These are phyloP conservation scores for Thoracochromis brauschi DNA, from an alignment of 2,113 vertebrate species.

Conservation along the genomic window DNA sequence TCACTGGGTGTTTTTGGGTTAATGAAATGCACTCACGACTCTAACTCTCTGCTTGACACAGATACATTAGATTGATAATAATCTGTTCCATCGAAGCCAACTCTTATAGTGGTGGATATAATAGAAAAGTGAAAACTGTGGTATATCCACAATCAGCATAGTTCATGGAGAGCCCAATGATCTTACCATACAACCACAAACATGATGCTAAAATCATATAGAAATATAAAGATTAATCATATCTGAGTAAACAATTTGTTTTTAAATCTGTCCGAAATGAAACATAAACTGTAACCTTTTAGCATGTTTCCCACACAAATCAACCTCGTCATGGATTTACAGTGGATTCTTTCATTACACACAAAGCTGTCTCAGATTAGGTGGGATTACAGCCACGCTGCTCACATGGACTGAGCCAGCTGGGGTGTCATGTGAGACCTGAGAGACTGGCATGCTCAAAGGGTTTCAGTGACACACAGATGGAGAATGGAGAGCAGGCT, in stretches of 20 bases:
- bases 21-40: not conserved
- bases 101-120: not conserved
- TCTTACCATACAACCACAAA: not conserved
- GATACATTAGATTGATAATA: not conserved
- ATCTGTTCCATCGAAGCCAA: not conserved
- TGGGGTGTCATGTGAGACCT: conserved; percentile 26
- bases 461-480: conserved; percentile 8
- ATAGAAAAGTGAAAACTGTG: not conserved
- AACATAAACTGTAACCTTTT: not conserved
- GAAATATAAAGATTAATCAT: not conserved
- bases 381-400: conserved; percentile 25
- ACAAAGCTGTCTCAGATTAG: conserved; percentile 40
- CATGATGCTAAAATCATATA: not conserved
- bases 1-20: not conserved
- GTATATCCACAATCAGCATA: not conserved
- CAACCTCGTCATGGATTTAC: not conserved
- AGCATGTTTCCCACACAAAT: not conserved
- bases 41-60: not conserved
- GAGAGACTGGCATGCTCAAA: not conserved
- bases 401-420: conserved; percentile 9
- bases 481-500: not conserved
- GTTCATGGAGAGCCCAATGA: not conserved
- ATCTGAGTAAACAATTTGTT: not conserved
- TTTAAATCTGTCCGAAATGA: not conserved
- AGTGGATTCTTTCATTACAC: conserved; percentile 37